Evolutionary conservation across 2,113 vertebrate genomes (phyloP), one percentile per base, ranked within the genome.

Genomic region (Zosterops hypoxanthus): DNA sequence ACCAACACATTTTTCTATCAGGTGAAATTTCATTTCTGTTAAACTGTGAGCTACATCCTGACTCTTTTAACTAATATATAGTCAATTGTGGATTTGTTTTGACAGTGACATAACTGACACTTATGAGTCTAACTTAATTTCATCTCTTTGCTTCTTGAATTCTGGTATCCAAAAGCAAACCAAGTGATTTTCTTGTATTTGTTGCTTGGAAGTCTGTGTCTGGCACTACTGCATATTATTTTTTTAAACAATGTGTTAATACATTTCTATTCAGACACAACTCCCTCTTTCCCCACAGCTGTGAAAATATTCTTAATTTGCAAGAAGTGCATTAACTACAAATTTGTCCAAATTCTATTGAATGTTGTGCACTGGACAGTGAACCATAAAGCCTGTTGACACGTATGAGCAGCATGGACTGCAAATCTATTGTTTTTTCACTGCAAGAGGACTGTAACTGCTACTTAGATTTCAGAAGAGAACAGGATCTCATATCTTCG

Each of bases 81-180:
- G 59, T 42, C 66, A 56, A 21, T 11, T 70, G 44, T 6, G 22
- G 42, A 60, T 86, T 72, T 69, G 15, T 80, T 88, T 55, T 71
- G 52, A 39, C 53, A n/a, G 53, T 76, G 41, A 41, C 68, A 64
- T 41, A 69, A 31, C 31, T 83, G 76, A 60, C 41, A 16, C 12
- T 65, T 72, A 46, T 2, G 44, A n/a, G 19, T 79, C 44, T 69
- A 71, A 79, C 5, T 42, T 57, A 68, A 46, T 75, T 89, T 66
- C 17, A 29, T 66, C 31, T 78, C 33, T 92, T 87, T 91, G 61
- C 70, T 65, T 82, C 44, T 91, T 61, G 19, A 89, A 71, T 79
- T 34, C 34, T 75, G n/a, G 10, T 41, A 36, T 53, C 44, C 24
- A 68, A 44, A 82, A 86, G 44, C 52, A 80, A 91, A 69, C 31